A percentile compares a stretch with the other conserved stretches of the same genome.
These are phyloP conservation scores for Drosophila emarginata DNA, from an alignment of 2,888 invertebrate genomes.

Conservation along the genomic window DNA sequence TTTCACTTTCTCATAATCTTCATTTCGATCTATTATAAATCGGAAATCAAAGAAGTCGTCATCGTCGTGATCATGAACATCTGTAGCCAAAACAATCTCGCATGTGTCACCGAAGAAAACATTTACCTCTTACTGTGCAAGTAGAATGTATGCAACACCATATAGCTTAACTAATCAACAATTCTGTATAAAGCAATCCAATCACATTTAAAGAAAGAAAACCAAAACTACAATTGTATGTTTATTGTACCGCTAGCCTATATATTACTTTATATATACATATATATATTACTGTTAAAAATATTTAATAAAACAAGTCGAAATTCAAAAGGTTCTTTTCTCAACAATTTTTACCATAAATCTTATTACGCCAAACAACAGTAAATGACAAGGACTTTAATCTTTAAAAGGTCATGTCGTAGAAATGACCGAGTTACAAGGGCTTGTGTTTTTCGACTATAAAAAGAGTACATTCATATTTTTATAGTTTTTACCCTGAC, in stretches of 20 bases:
- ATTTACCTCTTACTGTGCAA: constrained; percentile 73
- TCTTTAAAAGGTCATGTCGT: too few species aligned
- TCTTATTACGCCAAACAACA: too few species aligned
- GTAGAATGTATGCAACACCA: constrained; percentile 45
- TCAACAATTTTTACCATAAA: background rate
- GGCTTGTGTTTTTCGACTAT: too few species aligned
- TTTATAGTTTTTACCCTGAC: too few species aligned
- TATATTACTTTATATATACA: constrained; percentile 32
- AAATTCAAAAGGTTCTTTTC: constrained; percentile 9
- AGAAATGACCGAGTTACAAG: too few species aligned
- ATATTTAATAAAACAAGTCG: constrained; percentile 73
- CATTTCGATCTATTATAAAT: background rate
- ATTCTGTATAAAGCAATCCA: constrained; percentile 35
- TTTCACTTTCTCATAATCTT: constrained; percentile 8
- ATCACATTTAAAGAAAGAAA: constrained; percentile 16
- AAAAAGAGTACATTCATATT: too few species aligned
- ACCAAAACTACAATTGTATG: constrained; percentile 21
- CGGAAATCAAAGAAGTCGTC: background rate
- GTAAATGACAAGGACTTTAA: too few species aligned
- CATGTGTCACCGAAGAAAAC: constrained; percentile 57
- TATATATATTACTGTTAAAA: constrained; percentile 60
- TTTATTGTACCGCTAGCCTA: constrained; percentile 44
- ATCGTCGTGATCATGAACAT: constrained; percentile 40
- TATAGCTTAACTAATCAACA: constrained; percentile 37
- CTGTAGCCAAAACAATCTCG: constrained; percentile 64